These are phyloP conservation scores for Macropis europaea DNA, from an alignment of 2,888 invertebrate genomes.

Conservation along the genomic window DNA sequence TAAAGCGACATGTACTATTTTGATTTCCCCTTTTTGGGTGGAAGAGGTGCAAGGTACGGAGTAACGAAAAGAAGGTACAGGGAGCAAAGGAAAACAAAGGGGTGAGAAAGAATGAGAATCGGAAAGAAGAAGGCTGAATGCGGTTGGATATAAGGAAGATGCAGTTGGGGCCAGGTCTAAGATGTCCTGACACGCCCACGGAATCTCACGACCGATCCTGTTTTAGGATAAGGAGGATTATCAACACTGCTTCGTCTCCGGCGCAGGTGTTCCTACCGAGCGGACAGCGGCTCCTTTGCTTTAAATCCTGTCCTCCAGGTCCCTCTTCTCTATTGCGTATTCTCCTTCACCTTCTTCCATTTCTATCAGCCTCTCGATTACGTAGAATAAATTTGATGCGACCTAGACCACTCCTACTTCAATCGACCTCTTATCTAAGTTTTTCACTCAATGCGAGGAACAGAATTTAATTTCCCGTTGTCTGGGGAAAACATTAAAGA, in stretches of 20 bases:
- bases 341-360: background rate
- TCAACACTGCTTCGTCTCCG: constrained; percentile 41
- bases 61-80: background rate
- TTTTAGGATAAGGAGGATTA: constrained; percentile 68
- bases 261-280: constrained; percentile 49
- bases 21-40: background rate
- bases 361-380: background rate
- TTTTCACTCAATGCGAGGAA: background rate
- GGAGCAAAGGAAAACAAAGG: background rate
- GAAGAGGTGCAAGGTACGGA: background rate
- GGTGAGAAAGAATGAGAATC: background rate
- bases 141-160: constrained; percentile 19
- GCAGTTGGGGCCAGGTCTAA: constrained; percentile 4
- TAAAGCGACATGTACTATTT: background rate
- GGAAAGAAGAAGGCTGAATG: background rate
- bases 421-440: too few species aligned
- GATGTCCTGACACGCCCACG: constrained; percentile 51
- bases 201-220: constrained; percentile 54
- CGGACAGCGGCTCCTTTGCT: constrained; percentile 29
- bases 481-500: too few species aligned
- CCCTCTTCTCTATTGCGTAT: background rate
- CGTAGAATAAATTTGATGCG: background rate
- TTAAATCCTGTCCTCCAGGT: background rate
- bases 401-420: background rate
- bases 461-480: background rate